Evolutionary conservation across 1,140 invertebrate species (phyloP).

Genomic region (Bactericera cockerelli): DNA sequence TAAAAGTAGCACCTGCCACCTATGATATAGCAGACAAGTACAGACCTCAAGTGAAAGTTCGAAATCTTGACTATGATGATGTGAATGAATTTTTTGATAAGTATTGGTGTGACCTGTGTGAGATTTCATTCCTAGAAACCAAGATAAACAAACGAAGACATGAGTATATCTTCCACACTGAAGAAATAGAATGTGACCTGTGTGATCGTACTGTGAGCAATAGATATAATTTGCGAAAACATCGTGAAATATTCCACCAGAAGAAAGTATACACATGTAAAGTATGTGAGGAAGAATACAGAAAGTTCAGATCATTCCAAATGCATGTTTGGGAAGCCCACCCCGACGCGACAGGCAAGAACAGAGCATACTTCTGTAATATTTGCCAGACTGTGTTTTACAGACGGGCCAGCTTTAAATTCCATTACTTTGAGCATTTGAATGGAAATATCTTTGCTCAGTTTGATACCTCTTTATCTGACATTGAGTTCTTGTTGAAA

Average conservation of each 20-base stretch:
- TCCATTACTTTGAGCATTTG: constrained; percentile 1
- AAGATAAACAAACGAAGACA: not conserved
- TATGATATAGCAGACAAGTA: not conserved
- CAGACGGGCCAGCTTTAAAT: not conserved
- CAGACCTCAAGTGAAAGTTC: not conserved
- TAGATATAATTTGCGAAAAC: not conserved
- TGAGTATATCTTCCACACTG: not conserved
- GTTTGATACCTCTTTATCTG: not conserved
- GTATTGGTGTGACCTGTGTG: constrained; percentile 4
- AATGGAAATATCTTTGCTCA: constrained; percentile 2
- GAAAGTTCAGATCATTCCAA: not conserved
- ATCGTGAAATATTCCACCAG: constrained; percentile 1
- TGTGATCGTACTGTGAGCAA: not conserved
- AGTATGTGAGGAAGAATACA: constrained; percentile 2
- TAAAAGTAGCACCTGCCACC: constrained; percentile 1
- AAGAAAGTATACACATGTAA: constrained; percentile 3
- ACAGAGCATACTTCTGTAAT: constrained; percentile 6
- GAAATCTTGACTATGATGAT: not conserved
- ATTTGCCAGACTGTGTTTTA: constrained; percentile 2
- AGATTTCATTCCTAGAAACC: not conserved
- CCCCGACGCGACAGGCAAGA: not conserved
- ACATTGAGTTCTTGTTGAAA: constrained; percentile 5
- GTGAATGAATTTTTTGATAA: not conserved
- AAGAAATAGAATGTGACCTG: constrained; percentile 3
- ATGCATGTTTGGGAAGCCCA: not conserved